A percentile compares a stretch with the other conserved stretches of the same genome.
These are phyloP conservation scores for Yponomeuta evonymella DNA, from an alignment of 2,888 invertebrate genomes.

Conservation along the genomic window DNA sequence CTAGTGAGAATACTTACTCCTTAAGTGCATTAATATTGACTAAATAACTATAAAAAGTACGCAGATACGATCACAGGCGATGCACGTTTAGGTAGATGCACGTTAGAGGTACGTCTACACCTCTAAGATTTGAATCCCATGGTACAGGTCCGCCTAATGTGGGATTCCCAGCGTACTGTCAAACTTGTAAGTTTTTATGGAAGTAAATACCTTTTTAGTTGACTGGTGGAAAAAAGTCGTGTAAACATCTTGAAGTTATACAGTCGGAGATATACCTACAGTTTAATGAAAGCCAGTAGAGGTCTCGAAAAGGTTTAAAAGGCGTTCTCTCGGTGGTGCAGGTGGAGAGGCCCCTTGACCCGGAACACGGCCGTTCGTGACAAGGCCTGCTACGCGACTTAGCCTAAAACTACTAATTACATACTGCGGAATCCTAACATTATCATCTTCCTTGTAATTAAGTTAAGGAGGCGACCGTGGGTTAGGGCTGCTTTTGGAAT, in stretches of 20 bases:
- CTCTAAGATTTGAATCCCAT: too few species aligned
- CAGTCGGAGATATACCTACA: constrained; percentile 21
- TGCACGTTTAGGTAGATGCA: too few species aligned
- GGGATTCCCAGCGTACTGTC: too few species aligned
- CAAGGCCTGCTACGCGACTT: background rate
- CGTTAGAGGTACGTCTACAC: too few species aligned
- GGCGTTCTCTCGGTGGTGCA: constrained; percentile 46
- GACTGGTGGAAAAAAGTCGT: background rate
- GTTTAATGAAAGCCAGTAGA: constrained; percentile 60
- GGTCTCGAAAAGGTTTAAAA: constrained; percentile 63
- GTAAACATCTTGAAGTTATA: background rate
- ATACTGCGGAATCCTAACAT: background rate
- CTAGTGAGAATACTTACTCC: too few species aligned
- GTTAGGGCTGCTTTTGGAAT: background rate
- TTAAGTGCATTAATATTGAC: too few species aligned
- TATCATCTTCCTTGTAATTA: background rate
- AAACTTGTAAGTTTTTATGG: too few species aligned
- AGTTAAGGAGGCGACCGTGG: too few species aligned
- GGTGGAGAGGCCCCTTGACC: constrained; percentile 69
- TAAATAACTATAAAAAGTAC: too few species aligned
- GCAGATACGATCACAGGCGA: too few species aligned
- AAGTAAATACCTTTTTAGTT: too few species aligned
- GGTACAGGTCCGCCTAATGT: too few species aligned
- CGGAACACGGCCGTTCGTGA: constrained; percentile 19
- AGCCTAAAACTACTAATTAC: constrained; percentile 10